Percentiles rank a stretch among this genome's conserved stretches.
Evolutionary conservation across 2,113 vertebrate genomes (phyloP).

Genomic region (Campylomormyrus tamandua): DNA sequence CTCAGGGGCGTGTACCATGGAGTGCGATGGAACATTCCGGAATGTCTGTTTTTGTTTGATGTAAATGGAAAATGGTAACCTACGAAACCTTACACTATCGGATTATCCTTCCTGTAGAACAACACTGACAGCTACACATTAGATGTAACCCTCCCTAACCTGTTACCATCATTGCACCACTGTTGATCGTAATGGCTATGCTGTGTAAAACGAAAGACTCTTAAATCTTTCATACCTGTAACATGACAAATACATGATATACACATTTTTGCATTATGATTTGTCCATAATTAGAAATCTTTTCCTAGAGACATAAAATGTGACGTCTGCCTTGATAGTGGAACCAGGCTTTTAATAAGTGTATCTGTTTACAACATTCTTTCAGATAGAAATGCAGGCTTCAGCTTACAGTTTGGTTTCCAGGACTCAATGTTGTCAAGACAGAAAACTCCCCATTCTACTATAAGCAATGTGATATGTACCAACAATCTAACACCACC

Average conservation of each 20-base stretch:
- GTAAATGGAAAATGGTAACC: conserved; percentile 27
- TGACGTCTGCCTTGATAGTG: background rate
- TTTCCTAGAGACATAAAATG: background rate
- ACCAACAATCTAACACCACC: background rate
- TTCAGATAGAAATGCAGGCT: background rate
- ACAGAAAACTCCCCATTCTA: background rate
- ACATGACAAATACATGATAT: background rate
- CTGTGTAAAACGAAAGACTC: conserved; percentile 20
- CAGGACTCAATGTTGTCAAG: background rate
- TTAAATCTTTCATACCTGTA: no score
- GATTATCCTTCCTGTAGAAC: conserved; percentile 40
- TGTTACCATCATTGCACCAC: conserved; percentile 41
- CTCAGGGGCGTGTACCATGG: conserved; percentile 4
- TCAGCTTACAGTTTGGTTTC: background rate
- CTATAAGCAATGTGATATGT: background rate
- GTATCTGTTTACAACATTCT: background rate
- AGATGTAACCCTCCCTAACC: conserved; percentile 40
- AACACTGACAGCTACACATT: conserved; percentile 31
- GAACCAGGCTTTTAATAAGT: background rate
- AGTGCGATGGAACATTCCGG: background rate
- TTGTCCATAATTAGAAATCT: background rate
- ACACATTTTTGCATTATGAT: background rate
- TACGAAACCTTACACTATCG: conserved; percentile 37
- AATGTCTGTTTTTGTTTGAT: conserved; percentile 29
- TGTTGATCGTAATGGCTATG: conserved; percentile 43